Evolutionary conservation across 2,113 vertebrate genomes (phyloP), one percentile per base, ranked within the genome.

Genomic region (Stomatorhinus ivindoensis): DNA sequence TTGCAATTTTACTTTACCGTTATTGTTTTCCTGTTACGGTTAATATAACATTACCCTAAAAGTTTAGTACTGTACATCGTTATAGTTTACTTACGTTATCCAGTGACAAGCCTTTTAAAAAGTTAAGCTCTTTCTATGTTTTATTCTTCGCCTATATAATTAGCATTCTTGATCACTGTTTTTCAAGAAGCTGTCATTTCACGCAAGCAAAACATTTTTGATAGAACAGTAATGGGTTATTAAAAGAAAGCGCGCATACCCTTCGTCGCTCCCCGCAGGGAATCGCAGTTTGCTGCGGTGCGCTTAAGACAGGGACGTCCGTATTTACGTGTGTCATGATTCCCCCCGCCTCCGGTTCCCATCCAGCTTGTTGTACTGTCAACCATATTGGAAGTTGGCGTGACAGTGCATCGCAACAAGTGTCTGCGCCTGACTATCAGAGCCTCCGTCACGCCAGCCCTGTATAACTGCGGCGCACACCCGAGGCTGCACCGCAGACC

Each of bases 171-270:
- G 50, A 15, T 88, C 61, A 88, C 55, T 89, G 53, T 76, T 55
- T 73, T 85, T 50, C 6, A 51, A 48, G 89, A 90, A 69, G 88
- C 86, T 92, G 91, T 93, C 91, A 92, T 86, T 80, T 93, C 80
- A 89, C 55, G 88, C 88, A 89, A 88, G 86, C 87, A 86, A 87
- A 55, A 89, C 83, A 89, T 73, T 91, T 90, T 65, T 91, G 92
- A 92, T 92, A 90, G 90, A 92, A 80, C 91, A 91, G 92, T 93
- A 93, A 93, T 93, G 90, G 91, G 89, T 89, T 92, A 91, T 91
- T 92, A 91, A 93, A 89, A 91, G 55, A 58, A 89, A 91, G 85
- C 44, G 87, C 86, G 50, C 86, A 89, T 85, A 88, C 80, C 91
- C 92, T 89, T 90, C 58, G 21, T 13, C 8, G 11, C 35, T 90